Conservation (phyloP, 2,797 vertebrate species). For the Acomys russatus region DNA sequence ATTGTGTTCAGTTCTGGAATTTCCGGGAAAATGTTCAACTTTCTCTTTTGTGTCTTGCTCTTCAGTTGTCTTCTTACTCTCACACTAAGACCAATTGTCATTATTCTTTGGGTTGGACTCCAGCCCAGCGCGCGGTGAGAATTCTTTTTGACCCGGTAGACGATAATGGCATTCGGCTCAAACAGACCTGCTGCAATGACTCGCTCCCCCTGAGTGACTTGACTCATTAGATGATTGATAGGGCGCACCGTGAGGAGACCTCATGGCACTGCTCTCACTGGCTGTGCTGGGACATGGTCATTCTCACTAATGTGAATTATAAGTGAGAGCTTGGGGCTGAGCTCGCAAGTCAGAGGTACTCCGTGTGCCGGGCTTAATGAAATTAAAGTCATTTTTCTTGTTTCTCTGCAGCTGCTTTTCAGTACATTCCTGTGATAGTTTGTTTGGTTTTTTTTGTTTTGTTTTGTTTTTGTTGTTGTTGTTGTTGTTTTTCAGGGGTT, state of each 20-base stretch:
- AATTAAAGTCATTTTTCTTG: slow-evolving; percentile 53
- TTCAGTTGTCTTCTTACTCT: background rate
- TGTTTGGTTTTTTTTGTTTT: no score
- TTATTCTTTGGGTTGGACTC: slow-evolving; percentile 14
- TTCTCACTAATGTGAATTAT: slow-evolving; percentile 38
- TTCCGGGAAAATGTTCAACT: slow-evolving; percentile 53
- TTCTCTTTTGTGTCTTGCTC: slow-evolving; percentile 9
- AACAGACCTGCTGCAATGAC: background rate
- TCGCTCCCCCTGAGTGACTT: background rate
- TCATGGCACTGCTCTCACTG: background rate
- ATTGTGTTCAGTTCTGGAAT: slow-evolving; percentile 53
- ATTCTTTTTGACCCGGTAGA: background rate
- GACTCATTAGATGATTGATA: background rate
- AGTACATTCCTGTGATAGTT: slow-evolving; percentile 44
- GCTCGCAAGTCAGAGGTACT: slow-evolving; percentile 23
- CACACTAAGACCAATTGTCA: background rate
- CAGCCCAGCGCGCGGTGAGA: background rate
- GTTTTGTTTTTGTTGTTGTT: no score
- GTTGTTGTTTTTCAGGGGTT: slow-evolving; percentile 32
- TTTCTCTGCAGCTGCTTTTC: background rate
- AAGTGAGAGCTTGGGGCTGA: slow-evolving; percentile 26
- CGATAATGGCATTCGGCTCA: background rate
- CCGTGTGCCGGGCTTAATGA: background rate
- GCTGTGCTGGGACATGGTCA: slow-evolving; percentile 5
- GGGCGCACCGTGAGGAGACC: background rate